Conservation (phyloP, 37 sponge, comb jelly and placozoan species). For the Corticium candelabrum region DNA sequence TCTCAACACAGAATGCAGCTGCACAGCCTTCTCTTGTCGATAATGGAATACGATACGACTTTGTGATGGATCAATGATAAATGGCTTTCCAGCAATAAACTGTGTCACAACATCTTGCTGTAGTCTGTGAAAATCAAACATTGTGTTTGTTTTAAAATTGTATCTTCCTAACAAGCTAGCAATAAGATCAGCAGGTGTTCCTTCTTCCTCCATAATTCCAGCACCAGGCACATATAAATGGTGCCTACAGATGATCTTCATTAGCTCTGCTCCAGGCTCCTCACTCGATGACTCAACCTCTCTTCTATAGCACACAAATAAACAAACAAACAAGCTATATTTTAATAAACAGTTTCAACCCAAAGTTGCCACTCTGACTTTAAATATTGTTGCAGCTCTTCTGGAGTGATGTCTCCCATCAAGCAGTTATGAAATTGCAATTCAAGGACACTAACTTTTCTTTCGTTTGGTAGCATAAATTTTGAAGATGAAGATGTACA, state of each 20-base stretch:
- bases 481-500: background rate
- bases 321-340: too few relatives aligned
- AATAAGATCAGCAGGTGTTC: background rate
- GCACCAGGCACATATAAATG: background rate
- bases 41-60: background rate
- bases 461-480: background rate
- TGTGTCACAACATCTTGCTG: slow-evolving; percentile 43
- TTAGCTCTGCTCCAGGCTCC: background rate
- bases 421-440: background rate
- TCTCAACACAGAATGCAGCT: background rate
- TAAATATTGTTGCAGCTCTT: background rate
- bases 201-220: background rate
- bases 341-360: too few relatives aligned
- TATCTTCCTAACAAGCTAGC: background rate
- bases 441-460: background rate
- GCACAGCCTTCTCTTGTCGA: too few relatives aligned
- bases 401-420: background rate
- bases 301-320: background rate
- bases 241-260: background rate
- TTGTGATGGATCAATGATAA: slow-evolving; percentile 8
- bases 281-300: background rate
- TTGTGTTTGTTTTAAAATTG: background rate
- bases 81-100: slow-evolving; percentile 63
- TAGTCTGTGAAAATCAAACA: slow-evolving; percentile 39
- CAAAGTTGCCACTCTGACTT: too few relatives aligned